These are phyloP conservation scores for Delichon dasypus DNA, from an alignment of 2,797 vertebrate species.

Conservation along the genomic window DNA sequence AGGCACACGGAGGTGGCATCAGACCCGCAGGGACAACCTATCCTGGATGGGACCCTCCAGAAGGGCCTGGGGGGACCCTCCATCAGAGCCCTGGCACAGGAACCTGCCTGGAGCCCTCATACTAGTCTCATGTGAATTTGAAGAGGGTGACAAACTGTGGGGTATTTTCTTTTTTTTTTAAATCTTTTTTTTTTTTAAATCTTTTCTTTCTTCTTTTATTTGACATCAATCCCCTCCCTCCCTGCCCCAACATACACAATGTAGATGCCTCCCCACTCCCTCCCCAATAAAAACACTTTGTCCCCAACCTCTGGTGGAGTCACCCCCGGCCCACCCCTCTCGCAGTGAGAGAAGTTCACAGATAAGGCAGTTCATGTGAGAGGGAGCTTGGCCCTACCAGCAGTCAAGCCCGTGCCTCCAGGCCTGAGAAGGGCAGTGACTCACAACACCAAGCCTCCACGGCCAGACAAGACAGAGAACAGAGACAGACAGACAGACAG, in stretches of 20 bases:
- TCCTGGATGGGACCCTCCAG: background rate
- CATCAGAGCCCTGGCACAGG: background rate
- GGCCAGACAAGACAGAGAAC: conserved; percentile 67
- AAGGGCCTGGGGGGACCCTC: background rate
- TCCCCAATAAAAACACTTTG: conserved; percentile 15
- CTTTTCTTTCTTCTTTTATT: background rate
- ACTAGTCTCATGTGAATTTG: conserved; percentile 18
- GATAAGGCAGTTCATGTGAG: conserved; percentile 77
- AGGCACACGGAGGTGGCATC: background rate
- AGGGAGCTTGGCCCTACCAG: conserved; percentile 68
- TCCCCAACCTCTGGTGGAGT: conserved; percentile 27
- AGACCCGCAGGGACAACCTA: background rate
- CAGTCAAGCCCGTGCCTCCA: conserved; percentile 38
- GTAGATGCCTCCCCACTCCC: conserved; percentile 50
- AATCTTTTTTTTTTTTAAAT: background rate
- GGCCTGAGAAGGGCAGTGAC: conserved; percentile 61
- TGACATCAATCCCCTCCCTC: conserved; percentile 24
- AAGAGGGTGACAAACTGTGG: conserved; percentile 50
- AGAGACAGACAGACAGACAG: conserved; percentile 69
- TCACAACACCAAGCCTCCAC: conserved; percentile 26
- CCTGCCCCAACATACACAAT: conserved; percentile 6
- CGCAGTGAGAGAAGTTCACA: conserved; percentile 65
- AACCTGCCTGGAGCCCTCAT: conserved; percentile 38
- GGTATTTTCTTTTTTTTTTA: background rate
- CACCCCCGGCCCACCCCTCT: conserved; percentile 6